phyloP scores from a whole-genome alignment of 2,888 invertebrate species.

The Sphecodes monilicornis region DNA sequence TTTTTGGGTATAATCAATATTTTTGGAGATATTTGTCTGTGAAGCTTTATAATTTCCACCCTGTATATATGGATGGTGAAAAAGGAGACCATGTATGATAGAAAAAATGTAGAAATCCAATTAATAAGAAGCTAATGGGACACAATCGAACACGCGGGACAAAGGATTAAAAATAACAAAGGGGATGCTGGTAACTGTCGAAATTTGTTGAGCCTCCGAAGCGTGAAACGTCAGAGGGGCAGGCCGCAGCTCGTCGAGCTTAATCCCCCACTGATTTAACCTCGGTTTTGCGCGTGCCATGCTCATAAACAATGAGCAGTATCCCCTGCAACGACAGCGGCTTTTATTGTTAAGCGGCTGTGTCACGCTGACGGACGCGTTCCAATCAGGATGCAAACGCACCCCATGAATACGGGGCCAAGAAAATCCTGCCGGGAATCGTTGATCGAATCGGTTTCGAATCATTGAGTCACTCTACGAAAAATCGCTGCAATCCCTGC shows the following conservation, averaged over 20 bases:
- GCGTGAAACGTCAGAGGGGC: slow-evolving; percentile 69
- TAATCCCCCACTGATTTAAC: slow-evolving; percentile 69
- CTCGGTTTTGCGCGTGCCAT: slow-evolving; percentile 56
- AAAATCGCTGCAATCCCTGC: slow-evolving; percentile 4
- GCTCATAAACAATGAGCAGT: slow-evolving; percentile 50
- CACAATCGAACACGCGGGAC: background rate
- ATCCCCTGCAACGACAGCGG: slow-evolving; percentile 27
- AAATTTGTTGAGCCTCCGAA: slow-evolving; percentile 53
- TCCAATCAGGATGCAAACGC: slow-evolving; percentile 2
- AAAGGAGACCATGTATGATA: background rate
- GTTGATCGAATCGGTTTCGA: slow-evolving; percentile 4
- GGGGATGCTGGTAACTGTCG: slow-evolving; percentile 27
- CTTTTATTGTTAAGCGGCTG: slow-evolving; percentile 36
- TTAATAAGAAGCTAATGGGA: background rate
- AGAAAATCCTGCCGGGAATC: background rate
- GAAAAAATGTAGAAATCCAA: background rate
- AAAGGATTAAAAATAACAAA: slow-evolving; percentile 19
- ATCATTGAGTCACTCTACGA: background rate
- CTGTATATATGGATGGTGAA: too few species aligned
- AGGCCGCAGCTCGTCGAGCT: slow-evolving; percentile 55
- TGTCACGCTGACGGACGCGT: slow-evolving; percentile 34
- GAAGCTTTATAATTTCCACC: too few species aligned
- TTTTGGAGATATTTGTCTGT: too few species aligned
- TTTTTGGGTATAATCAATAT: too few species aligned
- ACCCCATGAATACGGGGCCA: background rate